Percentiles rank a stretch among this genome's conserved stretches.
phyloP scores from a whole-genome alignment of 2,888 invertebrate genomes.

The Phengaris alcon region DNA sequence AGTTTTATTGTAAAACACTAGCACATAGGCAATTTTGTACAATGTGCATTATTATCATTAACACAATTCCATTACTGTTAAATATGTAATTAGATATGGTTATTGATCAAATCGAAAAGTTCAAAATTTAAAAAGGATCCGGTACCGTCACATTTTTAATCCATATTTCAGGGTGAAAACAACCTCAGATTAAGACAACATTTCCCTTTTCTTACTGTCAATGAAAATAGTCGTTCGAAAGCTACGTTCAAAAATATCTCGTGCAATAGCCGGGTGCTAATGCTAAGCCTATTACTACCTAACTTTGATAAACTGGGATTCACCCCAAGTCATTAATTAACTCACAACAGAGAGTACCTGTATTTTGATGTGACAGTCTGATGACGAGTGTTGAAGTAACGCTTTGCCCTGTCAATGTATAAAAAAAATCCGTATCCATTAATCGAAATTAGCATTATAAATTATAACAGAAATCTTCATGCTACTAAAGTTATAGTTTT shows the following conservation, averaged over 20 bases:
- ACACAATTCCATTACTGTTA: too few species aligned
- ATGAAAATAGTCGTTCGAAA: background rate
- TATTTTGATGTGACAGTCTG: background rate
- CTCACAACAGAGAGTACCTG: background rate
- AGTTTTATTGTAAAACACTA: too few species aligned
- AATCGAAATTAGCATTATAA: too few species aligned
- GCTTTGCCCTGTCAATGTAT: too few species aligned
- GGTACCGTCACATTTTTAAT: background rate
- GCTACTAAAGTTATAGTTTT: too few species aligned
- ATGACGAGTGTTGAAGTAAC: too few species aligned
- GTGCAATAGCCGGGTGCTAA: background rate
- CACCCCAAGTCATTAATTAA: background rate
- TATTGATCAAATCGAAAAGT: too few species aligned
- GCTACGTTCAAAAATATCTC: background rate
- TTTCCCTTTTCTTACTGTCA: background rate
- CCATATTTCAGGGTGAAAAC: background rate
- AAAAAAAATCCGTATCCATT: too few species aligned
- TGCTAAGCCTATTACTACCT: background rate
- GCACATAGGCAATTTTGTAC: too few species aligned
- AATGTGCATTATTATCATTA: too few species aligned
- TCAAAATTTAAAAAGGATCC: background rate
- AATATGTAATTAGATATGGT: too few species aligned
- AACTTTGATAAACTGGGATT: background rate
- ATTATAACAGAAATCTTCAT: too few species aligned
- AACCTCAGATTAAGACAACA: background rate